phyloP scores from a whole-genome alignment of 2,888 invertebrate genomes.

The Galeopsomyia nigrocyanea region DNA sequence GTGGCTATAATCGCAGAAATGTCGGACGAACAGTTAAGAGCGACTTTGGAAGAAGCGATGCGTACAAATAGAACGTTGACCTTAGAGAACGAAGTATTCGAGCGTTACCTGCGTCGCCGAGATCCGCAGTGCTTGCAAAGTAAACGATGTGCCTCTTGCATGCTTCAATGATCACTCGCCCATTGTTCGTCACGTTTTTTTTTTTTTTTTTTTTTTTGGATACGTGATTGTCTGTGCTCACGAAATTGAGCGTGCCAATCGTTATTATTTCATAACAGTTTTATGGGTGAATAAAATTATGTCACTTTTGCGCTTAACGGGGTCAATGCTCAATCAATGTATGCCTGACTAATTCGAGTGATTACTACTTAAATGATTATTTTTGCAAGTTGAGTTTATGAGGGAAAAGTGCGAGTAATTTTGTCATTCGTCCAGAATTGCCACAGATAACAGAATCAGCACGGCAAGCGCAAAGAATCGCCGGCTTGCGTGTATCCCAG shows the following conservation, averaged over 20 bases:
- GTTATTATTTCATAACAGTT: no score
- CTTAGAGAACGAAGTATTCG: constrained; percentile 72
- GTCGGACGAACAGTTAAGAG: constrained; percentile 54
- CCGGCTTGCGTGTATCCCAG: background rate
- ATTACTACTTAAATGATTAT: no score
- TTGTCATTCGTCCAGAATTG: constrained; percentile 14
- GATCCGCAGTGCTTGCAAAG: constrained; percentile 70
- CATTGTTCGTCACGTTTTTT: constrained; percentile 21
- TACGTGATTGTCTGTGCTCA: background rate
- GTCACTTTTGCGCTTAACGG: background rate
- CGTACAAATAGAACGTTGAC: constrained; percentile 60
- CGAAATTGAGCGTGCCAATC: background rate
- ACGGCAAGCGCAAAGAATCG: constrained; percentile 22
- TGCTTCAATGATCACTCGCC: background rate
- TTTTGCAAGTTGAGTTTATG: no score
- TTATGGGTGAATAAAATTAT: no score
- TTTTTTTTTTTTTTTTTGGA: constrained; percentile 1
- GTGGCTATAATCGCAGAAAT: constrained; percentile 44
- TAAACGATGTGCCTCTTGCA: constrained; percentile 53
- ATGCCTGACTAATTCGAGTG: no score
- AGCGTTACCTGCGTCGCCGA: constrained; percentile 69
- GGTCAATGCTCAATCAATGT: background rate
- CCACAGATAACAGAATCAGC: constrained; percentile 18
- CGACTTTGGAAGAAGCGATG: constrained; percentile 51
- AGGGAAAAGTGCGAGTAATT: no score